A percentile compares a stretch with the other conserved stretches of the same genome.
phyloP scores from a whole-genome alignment of 2,797 vertebrate genomes.

The Parotocinclus haroldoi region DNA sequence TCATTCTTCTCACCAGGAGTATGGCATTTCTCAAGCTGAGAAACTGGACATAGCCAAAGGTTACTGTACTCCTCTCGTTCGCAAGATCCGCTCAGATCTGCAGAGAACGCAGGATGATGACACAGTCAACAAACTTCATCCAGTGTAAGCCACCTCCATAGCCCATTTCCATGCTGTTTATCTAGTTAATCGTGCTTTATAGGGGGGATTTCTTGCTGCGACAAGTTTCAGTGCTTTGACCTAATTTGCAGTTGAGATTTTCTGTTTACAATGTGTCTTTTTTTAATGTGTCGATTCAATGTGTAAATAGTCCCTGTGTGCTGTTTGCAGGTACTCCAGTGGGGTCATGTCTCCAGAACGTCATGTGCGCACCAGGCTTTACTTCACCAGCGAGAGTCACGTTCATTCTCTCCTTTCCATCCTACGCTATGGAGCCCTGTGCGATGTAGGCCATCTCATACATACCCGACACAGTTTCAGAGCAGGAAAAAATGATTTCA shows the following conservation, averaged over 20 bases:
- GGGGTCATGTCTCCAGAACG: slow-evolving; percentile 87
- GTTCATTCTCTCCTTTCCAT: slow-evolving; percentile 85
- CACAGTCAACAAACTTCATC: slow-evolving; percentile 88
- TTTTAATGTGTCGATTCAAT: too few species aligned
- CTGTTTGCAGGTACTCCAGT: slow-evolving; percentile 77
- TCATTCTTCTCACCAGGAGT: slow-evolving; percentile 69
- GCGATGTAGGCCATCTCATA: slow-evolving; percentile 70
- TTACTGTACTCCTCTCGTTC: slow-evolving; percentile 83
- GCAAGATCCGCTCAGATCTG: slow-evolving; percentile 86
- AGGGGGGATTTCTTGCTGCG: neutral
- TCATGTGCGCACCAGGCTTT: slow-evolving; percentile 85
- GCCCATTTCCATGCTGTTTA: neutral
- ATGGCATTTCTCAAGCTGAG: slow-evolving; percentile 83
- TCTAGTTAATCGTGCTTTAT: neutral
- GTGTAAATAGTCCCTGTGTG: neutral
- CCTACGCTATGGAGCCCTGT: slow-evolving; percentile 83
- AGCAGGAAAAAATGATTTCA: too few species aligned
- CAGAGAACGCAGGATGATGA: slow-evolving; percentile 89
- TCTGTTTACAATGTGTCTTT: too few species aligned
- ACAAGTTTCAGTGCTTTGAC: neutral
- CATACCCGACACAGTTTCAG: neutral
- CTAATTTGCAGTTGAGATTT: too few species aligned
- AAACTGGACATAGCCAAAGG: slow-evolving; percentile 88
- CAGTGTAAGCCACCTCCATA: slow-evolving; percentile 72
- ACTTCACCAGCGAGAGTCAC: slow-evolving; percentile 88